Base-by-base conservation (phyloP, 1,140 invertebrate species). In the Asobara japonica region DNA sequence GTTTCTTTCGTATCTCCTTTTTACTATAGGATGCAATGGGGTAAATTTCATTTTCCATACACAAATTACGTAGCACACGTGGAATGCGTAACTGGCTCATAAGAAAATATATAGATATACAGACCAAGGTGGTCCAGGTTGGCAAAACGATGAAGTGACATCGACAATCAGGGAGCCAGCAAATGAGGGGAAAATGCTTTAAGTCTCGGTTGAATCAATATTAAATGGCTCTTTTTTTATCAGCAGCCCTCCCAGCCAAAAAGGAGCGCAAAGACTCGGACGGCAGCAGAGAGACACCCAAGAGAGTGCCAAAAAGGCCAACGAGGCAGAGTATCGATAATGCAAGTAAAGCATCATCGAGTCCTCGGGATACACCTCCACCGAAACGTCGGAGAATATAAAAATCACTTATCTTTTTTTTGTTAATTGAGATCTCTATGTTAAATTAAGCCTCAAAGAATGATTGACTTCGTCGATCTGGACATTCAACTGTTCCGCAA, bases 251-350 rank as follows among this genome's bases (percentile, higher is more conserved):
- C 74, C 79, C 77, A 69, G 60, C 77, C 5, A 88, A 87, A 67
- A 88, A 87, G 70, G 86, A 88, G 69, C 80, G 86, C 1, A 87
- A 86, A 60, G 86, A 88, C 76, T 87, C 82, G 0, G 86, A 87
- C 30, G 79, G 83, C 8, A 83, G 77, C 72, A 80, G 86, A 13
- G 86, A 88, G 74, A 78, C 78, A 2, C 74, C 81, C 8, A 88
- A 88, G 41, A 75, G 86, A 75, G 82, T 81, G 4, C 79, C 82
- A 8, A 88, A 88, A 74, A 80, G 86, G 72, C 86, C 86, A 51
- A 88, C 86, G 0, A 83, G 86, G 68, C 86, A 88, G 76, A 88
- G 86, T 41, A 78, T 81, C 16, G 86, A 88, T 65, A 86, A 80
- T 66, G 77, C 83, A 10, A 81, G 80, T 11, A 88, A 87, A 78